Conservation (phyloP, 2,888 invertebrate species). For the Carterocephalus palaemon region DNA sequence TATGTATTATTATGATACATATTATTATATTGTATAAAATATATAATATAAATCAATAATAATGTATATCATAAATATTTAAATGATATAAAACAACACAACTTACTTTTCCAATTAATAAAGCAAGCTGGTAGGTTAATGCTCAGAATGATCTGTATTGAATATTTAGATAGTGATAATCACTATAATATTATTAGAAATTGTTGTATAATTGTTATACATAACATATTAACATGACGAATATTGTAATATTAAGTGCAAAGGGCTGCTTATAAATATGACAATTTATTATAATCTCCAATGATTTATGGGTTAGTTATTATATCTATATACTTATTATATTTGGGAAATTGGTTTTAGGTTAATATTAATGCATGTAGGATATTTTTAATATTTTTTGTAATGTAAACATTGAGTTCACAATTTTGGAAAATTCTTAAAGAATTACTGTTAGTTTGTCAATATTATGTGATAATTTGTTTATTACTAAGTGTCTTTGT, state of each 20-base stretch:
- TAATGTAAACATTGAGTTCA: too few species aligned
- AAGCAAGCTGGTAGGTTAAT: slow-evolving; percentile 21
- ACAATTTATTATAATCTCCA: slow-evolving; percentile 16
- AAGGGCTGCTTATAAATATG: slow-evolving; percentile 18
- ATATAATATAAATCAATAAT: slow-evolving; percentile 24
- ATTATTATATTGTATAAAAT: slow-evolving; percentile 28
- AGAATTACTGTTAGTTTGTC: too few species aligned
- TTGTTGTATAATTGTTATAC: slow-evolving; percentile 59
- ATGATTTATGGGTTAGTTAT: slow-evolving; percentile 15
- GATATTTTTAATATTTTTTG: background rate
- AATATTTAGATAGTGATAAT: slow-evolving; percentile 60
- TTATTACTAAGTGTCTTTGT: too few species aligned
- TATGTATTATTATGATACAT: slow-evolving; percentile 11
- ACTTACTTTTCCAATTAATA: slow-evolving; percentile 3
- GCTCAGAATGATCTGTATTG: slow-evolving; percentile 22
- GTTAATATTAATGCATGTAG: slow-evolving; percentile 4
- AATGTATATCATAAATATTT: background rate
- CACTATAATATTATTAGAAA: slow-evolving; percentile 56
- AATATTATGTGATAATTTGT: too few species aligned
- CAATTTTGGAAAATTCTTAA: too few species aligned
- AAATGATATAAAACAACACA: background rate
- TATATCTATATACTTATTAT: slow-evolving; percentile 11
- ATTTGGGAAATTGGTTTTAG: slow-evolving; percentile 10
- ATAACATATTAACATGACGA: slow-evolving; percentile 37
- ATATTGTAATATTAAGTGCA: slow-evolving; percentile 28